Evolutionary conservation across 2,797 vertebrate species (phyloP).

Genomic region (Hapalemur alaotrensis): DNA sequence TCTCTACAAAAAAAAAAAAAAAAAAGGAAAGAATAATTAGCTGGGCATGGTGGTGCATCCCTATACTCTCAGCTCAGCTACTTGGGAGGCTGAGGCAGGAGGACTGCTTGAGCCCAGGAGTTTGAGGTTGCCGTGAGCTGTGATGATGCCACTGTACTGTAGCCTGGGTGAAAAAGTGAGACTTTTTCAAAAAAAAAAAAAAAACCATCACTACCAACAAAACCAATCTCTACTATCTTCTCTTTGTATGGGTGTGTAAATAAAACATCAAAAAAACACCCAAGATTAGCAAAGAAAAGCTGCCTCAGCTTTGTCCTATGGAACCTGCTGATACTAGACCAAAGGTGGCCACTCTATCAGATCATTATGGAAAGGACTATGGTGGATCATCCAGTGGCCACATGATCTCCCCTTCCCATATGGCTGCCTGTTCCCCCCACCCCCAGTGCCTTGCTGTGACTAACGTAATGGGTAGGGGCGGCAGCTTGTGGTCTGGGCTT

Average conservation of each 20-base stretch:
- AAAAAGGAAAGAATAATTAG: no score
- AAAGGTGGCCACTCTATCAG: neutral
- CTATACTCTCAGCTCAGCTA: no score
- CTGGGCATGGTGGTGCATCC: no score
- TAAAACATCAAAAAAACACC: neutral
- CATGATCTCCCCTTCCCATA: fast-evolving
- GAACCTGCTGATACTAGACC: neutral
- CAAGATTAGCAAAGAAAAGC: neutral
- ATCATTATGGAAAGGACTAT: neutral
- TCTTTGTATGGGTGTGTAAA: neutral
- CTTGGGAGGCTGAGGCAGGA: no score
- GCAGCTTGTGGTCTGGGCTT: neutral
- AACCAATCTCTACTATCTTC: neutral
- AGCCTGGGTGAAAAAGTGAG: no score
- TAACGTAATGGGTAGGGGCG: neutral
- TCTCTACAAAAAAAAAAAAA: no score
- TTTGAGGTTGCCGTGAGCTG: no score
- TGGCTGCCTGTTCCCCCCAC: no score
- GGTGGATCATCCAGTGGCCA: neutral
- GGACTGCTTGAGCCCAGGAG: no score
- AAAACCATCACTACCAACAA: no score
- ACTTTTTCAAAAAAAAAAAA: no score
- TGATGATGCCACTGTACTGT: no score
- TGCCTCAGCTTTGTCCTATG: neutral
- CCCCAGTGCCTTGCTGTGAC: neutral